Conservation (phyloP, 2,797 vertebrate genomes). For the Acrossocheilus wenchowensis region DNA sequence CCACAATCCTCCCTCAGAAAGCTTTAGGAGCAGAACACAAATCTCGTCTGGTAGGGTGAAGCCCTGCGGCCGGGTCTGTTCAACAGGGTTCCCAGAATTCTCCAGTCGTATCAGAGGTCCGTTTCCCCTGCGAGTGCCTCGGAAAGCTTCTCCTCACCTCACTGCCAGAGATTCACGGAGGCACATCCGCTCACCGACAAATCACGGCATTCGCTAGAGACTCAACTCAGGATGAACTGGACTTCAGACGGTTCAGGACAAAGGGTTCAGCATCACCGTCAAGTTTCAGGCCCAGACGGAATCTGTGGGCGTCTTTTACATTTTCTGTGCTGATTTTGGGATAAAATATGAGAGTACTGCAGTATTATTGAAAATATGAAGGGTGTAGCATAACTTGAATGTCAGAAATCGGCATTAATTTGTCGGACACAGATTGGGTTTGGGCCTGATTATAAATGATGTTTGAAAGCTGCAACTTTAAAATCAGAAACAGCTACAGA, state of each 20-base stretch:
- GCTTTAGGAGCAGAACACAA: conserved; percentile 51
- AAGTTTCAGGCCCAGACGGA: neutral
- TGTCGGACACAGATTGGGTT: neutral
- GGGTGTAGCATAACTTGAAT: neutral
- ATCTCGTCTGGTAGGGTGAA: conserved; percentile 28
- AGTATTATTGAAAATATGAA: neutral
- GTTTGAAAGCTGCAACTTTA: neutral
- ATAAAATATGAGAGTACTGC: neutral
- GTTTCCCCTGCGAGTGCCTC: conserved; percentile 75
- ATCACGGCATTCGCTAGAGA: conserved; percentile 38
- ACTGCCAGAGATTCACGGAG: conserved; percentile 45
- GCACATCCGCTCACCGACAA: conserved; percentile 23
- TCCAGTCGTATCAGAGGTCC: conserved; percentile 53
- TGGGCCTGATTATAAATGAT: conserved; percentile 16
- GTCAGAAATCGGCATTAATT: neutral
- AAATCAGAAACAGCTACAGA: conserved; percentile 1
- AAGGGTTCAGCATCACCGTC: neutral
- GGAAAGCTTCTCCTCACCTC: conserved; percentile 41
- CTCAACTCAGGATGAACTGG: conserved; percentile 53
- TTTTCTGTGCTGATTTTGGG: neutral
- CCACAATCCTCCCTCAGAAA: conserved; percentile 62
- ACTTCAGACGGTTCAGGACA: conserved; percentile 18
- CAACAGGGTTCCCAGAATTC: conserved; percentile 55
- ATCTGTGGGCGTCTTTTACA: neutral
- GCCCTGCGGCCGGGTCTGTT: conserved; percentile 49